phyloP scores from a whole-genome alignment of 2,113 vertebrate genomes.

The Microcebus ravelobensis region DNA sequence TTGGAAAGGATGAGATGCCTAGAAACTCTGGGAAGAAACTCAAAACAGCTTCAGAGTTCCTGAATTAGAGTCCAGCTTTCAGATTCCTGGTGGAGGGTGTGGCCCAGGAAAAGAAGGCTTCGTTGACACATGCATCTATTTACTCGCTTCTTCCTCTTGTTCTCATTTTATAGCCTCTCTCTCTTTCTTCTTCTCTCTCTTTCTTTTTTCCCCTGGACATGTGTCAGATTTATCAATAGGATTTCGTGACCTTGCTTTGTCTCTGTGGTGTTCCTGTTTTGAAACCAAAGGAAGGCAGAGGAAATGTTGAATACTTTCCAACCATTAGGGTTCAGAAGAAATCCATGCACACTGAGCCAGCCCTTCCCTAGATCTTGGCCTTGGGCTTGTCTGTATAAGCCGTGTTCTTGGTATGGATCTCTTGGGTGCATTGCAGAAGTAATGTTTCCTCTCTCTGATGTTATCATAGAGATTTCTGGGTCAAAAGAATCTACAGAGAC shows the following conservation, averaged over 20 bases:
- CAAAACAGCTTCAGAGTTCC: slow-evolving; percentile 42
- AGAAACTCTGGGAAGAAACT: slow-evolving; percentile 31
- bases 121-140: background rate
- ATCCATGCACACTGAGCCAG: background rate
- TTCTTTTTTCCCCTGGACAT: background rate
- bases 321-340: background rate
- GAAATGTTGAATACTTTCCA: background rate
- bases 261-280: background rate
- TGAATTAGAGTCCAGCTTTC: slow-evolving; percentile 17
- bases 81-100: background rate
- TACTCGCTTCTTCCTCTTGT: background rate
- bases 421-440: background rate
- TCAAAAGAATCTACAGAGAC: background rate
- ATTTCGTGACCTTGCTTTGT: background rate
- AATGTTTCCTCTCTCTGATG: background rate
- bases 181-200: background rate
- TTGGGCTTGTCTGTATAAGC: background rate
- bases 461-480: background rate
- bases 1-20: slow-evolving; percentile 8
- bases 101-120: background rate
- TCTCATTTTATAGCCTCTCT: background rate
- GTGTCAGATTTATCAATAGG: background rate
- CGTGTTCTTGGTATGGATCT: background rate
- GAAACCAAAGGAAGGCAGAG: background rate
- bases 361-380: background rate